Evolutionary conservation across 2,888 invertebrate species (phyloP).

Genomic region (Heteromyza rotundicornis): DNA sequence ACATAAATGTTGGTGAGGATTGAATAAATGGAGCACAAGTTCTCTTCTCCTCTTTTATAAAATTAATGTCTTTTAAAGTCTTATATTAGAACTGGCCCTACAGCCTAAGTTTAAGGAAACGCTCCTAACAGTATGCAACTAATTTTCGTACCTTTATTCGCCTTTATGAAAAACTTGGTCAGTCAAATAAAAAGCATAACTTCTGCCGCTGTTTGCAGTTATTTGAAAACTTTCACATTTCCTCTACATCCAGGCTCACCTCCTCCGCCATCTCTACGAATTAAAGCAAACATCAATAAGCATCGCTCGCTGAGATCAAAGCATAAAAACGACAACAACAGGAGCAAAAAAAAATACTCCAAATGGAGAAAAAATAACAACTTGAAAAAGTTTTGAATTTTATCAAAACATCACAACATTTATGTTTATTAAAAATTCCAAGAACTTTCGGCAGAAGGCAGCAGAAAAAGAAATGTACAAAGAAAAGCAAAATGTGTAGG

Average conservation of each 20-base stretch:
- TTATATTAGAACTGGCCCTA: no score
- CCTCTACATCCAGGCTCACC: background rate
- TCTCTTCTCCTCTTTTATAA: no score
- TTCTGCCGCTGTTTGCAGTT: background rate
- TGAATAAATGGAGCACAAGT: no score
- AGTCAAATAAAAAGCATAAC: constrained; percentile 13
- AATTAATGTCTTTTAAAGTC: no score
- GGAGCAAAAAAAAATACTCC: constrained; percentile 7
- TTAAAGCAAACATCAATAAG: constrained; percentile 3
- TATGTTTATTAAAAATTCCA: background rate
- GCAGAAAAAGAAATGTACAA: background rate
- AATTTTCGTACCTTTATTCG: background rate
- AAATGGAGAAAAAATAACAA: no score
- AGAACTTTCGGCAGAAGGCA: background rate
- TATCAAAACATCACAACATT: constrained; percentile 7
- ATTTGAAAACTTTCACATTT: background rate
- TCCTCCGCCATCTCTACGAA: no score
- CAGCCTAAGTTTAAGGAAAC: no score
- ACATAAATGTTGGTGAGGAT: no score
- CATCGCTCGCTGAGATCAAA: background rate
- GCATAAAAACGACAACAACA: background rate
- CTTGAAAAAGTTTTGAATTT: constrained; percentile 11
- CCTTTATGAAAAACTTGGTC: constrained; percentile 16
- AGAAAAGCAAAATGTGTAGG: background rate
- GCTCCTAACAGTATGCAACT: no score